These are phyloP conservation scores for Pipistrellus nathusii DNA, from an alignment of 2,797 vertebrate species.

Conservation along the genomic window DNA sequence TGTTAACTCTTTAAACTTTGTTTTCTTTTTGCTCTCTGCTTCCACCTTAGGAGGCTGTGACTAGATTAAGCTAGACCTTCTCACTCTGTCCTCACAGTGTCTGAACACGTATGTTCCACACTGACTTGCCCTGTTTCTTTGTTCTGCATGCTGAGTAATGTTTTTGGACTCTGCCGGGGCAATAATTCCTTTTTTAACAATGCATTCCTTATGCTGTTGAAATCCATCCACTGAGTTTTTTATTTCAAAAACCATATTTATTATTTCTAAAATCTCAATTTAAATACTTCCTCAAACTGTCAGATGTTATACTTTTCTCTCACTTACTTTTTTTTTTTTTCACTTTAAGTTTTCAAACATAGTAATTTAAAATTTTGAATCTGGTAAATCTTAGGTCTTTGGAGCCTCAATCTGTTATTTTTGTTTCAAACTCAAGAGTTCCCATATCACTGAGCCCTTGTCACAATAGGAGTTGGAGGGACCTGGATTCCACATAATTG, in stretches of 20 bases:
- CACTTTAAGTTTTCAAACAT: conserved; percentile 19
- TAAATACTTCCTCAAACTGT: conserved; percentile 23
- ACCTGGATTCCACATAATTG: not conserved
- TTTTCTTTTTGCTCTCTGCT: not conserved
- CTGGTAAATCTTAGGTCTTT: not conserved
- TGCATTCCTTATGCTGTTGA: not conserved
- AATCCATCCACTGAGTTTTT: not conserved
- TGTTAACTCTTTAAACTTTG: not conserved
- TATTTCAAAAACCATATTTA: not conserved
- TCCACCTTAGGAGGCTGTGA: not conserved
- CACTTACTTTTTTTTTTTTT: not conserved
- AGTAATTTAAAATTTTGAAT: conserved; percentile 30
- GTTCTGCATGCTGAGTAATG: not conserved
- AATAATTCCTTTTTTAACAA: not conserved
- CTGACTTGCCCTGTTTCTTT: not conserved
- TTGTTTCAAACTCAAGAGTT: not conserved
- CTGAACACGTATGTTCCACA: too few relatives aligned
- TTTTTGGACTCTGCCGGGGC: not conserved
- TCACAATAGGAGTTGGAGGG: not conserved
- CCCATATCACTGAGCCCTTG: not conserved
- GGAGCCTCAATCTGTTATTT: not conserved
- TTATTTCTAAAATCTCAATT: conserved; percentile 22
- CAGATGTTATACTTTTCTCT: not conserved
- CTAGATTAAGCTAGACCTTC: not conserved
- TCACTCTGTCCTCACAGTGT: not conserved